A percentile compares a stretch with the other conserved stretches of the same genome.
Conservation (phyloP, 2,888 invertebrate genomes). For the Lymantria dispar region DNA sequence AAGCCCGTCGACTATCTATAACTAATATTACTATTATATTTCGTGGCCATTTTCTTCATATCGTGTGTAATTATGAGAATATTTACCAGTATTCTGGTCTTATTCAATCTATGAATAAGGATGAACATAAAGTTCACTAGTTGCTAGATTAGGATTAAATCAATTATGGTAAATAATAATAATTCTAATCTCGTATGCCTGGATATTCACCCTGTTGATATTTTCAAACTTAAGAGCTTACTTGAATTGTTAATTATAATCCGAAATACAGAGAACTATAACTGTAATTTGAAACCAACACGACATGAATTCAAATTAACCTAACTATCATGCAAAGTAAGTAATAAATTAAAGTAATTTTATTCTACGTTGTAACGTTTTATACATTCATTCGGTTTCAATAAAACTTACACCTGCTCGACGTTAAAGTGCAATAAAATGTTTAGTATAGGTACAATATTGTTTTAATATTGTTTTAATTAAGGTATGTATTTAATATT, state of each 20-base stretch:
- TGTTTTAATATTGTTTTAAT: conserved; percentile 6
- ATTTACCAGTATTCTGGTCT: too few species aligned
- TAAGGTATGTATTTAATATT: not conserved
- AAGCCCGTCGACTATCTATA: too few species aligned
- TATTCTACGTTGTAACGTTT: not conserved
- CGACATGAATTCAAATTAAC: not conserved
- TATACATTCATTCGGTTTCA: conserved; percentile 4
- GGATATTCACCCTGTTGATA: not conserved
- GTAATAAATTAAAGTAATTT: conserved; percentile 1
- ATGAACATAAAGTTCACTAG: too few species aligned
- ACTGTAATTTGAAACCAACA: not conserved
- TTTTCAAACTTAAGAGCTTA: not conserved
- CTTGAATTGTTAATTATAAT: not conserved
- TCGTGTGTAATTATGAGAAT: too few species aligned
- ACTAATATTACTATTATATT: too few species aligned
- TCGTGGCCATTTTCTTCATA: too few species aligned
- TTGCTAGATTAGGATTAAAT: too few species aligned
- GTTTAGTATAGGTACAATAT: not conserved
- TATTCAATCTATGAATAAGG: too few species aligned
- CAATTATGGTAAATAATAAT: too few species aligned
- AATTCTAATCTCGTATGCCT: not conserved
- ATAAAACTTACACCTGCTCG: conserved; percentile 6
- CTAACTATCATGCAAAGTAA: not conserved
- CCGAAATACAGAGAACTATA: not conserved
- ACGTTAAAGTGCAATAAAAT: conserved; percentile 7